Percentiles rank a stretch among this genome's conserved stretches.
phyloP scores from a whole-genome alignment of 2,113 vertebrate genomes.

The Cynopterus brachyotis region DNA sequence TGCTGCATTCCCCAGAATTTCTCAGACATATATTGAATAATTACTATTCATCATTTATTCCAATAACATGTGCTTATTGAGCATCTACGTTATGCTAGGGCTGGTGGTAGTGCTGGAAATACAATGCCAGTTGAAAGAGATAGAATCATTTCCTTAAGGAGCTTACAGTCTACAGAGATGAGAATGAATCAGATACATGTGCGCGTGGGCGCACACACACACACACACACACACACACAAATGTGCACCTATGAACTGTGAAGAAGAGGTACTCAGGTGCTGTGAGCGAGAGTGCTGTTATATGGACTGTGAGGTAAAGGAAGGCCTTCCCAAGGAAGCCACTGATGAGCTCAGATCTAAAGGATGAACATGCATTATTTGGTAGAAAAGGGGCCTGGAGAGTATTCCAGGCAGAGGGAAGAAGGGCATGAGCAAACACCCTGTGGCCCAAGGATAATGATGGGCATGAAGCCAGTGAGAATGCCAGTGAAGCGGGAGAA shows the following conservation, averaged over 20 bases:
- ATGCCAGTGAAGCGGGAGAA: background rate
- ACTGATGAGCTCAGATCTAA: background rate
- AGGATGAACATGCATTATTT: background rate
- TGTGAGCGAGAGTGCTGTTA: background rate
- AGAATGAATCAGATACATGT: background rate
- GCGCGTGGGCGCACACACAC: background rate
- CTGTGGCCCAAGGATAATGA: background rate
- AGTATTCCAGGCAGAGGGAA: background rate
- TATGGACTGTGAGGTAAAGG: background rate
- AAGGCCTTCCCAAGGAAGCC: background rate
- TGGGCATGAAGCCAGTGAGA: background rate
- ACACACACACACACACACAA: background rate
- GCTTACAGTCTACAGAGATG: background rate
- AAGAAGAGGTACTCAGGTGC: too few species aligned
- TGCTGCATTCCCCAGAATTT: background rate
- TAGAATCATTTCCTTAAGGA: background rate
- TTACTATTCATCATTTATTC: background rate
- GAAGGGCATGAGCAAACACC: background rate
- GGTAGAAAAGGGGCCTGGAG: background rate
- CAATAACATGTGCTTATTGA: background rate
- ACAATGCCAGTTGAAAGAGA: background rate
- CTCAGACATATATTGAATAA: background rate
- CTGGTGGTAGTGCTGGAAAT: background rate
- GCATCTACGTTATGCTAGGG: background rate
- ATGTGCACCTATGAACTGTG: background rate